phyloP scores from a whole-genome alignment of 2,113 vertebrate species.

The Silurus meridionalis region DNA sequence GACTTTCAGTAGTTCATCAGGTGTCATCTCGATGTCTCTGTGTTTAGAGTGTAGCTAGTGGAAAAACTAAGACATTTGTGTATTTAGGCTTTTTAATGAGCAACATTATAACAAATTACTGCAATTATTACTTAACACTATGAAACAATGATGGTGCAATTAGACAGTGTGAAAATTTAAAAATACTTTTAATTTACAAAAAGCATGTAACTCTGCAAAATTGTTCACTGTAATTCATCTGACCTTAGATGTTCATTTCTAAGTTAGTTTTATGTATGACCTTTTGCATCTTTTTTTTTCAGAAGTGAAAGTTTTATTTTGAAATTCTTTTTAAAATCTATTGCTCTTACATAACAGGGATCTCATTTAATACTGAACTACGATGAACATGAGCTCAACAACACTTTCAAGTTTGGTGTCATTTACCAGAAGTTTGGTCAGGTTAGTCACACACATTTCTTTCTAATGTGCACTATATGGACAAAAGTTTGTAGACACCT shows the following conservation, averaged over 20 bases:
- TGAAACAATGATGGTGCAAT: neutral
- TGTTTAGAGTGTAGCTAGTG: neutral
- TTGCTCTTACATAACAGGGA: slow-evolving; percentile 72
- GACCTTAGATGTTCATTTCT: neutral
- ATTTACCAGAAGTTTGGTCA: slow-evolving; percentile 90
- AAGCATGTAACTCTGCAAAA: neutral
- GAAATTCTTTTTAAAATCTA: neutral
- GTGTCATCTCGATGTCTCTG: neutral
- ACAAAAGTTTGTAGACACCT: no score
- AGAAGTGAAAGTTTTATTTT: neutral
- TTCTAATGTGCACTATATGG: no score
- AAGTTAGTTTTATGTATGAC: neutral
- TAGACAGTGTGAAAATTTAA: neutral
- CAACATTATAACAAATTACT: neutral
- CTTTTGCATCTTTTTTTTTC: neutral
- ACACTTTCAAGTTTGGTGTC: slow-evolving; percentile 94
- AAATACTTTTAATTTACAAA: neutral
- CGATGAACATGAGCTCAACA: slow-evolving; percentile 93
- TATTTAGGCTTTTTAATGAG: neutral
- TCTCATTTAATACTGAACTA: slow-evolving; percentile 92
- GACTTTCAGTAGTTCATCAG: neutral
- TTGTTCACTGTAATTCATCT: neutral
- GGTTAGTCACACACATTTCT: slow-evolving; percentile 67
- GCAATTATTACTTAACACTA: neutral
- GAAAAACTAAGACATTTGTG: neutral